Conservation (phyloP, 2,797 vertebrate genomes). For the Amniataba percoides region DNA sequence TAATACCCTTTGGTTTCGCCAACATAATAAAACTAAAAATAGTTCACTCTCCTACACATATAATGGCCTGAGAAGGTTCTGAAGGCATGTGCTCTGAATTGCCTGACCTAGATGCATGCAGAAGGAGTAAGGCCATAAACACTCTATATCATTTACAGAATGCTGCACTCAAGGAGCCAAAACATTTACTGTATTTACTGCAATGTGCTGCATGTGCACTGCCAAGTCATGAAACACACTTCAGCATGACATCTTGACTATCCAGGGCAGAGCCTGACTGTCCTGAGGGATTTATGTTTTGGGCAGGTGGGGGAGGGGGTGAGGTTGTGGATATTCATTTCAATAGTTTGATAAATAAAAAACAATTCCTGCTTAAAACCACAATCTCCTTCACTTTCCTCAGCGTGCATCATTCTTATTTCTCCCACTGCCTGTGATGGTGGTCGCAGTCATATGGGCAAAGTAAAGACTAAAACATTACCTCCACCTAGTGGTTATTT, state of each 20-base stretch:
- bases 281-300: neutral
- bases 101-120: slow-evolving; percentile 66
- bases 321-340: neutral
- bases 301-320: too few species aligned
- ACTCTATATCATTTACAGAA: slow-evolving; percentile 59
- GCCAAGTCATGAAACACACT: slow-evolving; percentile 42
- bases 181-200: slow-evolving; percentile 51
- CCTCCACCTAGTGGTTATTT: slow-evolving; percentile 47
- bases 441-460: neutral
- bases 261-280: neutral
- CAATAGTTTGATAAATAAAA: neutral
- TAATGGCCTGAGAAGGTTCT: slow-evolving; percentile 16
- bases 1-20: slow-evolving; percentile 52
- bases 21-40: slow-evolving; percentile 72
- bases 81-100: slow-evolving; percentile 4
- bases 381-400: neutral
- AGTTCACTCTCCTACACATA: slow-evolving; percentile 47
- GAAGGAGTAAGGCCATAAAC: slow-evolving; percentile 63
- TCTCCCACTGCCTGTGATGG: neutral
- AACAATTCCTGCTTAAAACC: neutral
- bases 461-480: neutral
- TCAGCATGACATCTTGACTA: neutral
- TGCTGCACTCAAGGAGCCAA: slow-evolving; percentile 35
- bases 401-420: neutral
- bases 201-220: slow-evolving; percentile 2